Evolutionary conservation across 2,113 vertebrate genomes (phyloP).

Genomic region (Oriolus oriolus): DNA sequence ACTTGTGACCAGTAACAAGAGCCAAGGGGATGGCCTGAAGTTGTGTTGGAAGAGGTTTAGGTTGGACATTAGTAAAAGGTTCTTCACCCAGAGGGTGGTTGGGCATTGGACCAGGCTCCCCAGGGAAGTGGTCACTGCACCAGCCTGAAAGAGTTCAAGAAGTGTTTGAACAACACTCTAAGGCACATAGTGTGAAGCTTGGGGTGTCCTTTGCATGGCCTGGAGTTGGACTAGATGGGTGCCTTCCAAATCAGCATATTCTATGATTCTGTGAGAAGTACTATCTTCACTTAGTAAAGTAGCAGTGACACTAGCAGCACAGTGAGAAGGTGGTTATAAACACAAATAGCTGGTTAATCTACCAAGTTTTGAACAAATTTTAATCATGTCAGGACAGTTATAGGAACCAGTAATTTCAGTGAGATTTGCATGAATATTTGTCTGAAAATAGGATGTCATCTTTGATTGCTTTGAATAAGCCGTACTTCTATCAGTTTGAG

Average conservation of each 20-base stretch:
- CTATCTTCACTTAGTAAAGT: background rate
- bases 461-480: background rate
- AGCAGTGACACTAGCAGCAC: background rate
- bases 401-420: background rate
- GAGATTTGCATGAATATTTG: background rate
- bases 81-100: rapidly evolving
- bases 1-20: background rate
- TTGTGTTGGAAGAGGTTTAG: background rate
- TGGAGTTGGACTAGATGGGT: background rate
- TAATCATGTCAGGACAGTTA: background rate
- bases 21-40: background rate
- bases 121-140: background rate
- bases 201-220: no score
- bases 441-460: background rate
- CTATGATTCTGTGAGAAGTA: background rate
- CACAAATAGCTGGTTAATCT: background rate
- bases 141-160: background rate
- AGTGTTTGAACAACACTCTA: rapidly evolving
- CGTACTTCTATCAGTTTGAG: background rate
- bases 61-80: rapidly evolving
- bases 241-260: background rate
- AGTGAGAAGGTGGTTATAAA: background rate
- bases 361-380: background rate
- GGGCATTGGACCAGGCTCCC: background rate
- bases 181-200: background rate